Percentiles rank a stretch among this genome's conserved stretches.
phyloP scores from a whole-genome alignment of 2,113 vertebrate genomes.

The Pelecanoides urinatrix region DNA sequence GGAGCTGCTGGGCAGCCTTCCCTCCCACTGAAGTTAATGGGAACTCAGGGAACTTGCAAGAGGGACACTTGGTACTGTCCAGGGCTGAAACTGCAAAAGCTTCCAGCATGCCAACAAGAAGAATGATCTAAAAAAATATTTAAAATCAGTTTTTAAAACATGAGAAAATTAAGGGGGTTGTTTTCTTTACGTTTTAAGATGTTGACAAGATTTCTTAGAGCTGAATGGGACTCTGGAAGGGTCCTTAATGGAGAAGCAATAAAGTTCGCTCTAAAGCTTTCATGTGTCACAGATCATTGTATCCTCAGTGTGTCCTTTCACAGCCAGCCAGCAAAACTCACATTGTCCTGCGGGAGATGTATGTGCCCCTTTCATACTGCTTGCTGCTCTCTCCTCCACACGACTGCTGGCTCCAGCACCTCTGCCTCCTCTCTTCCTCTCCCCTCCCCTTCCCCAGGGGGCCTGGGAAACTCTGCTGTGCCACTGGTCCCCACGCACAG shows the following conservation, averaged over 20 bases:
- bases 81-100: background rate
- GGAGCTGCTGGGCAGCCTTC: background rate
- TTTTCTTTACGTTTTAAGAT: slow-evolving; percentile 10
- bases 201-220: background rate
- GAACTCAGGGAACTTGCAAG: background rate
- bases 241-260: slow-evolving; percentile 25
- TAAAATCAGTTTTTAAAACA: background rate
- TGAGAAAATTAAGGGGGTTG: background rate
- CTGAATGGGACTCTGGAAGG: slow-evolving; percentile 45
- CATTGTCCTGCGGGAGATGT: slow-evolving; percentile 37
- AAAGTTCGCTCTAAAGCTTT: slow-evolving; percentile 54
- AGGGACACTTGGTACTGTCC: fast-evolving
- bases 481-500: slow-evolving; percentile 42
- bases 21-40: background rate
- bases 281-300: slow-evolving; percentile 60
- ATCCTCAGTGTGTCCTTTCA: slow-evolving; percentile 62
- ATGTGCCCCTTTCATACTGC: slow-evolving; percentile 38
- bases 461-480: slow-evolving; percentile 75
- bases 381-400: slow-evolving; percentile 23
- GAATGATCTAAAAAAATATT: background rate
- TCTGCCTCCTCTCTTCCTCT: slow-evolving; percentile 24
- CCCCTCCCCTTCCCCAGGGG: slow-evolving; percentile 50
- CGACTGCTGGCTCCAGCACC: slow-evolving; percentile 3
- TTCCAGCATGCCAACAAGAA: background rate
- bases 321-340: slow-evolving; percentile 43